Conservation (phyloP, 2,797 vertebrate genomes). For the Pseudotriccus pelzelni region DNA sequence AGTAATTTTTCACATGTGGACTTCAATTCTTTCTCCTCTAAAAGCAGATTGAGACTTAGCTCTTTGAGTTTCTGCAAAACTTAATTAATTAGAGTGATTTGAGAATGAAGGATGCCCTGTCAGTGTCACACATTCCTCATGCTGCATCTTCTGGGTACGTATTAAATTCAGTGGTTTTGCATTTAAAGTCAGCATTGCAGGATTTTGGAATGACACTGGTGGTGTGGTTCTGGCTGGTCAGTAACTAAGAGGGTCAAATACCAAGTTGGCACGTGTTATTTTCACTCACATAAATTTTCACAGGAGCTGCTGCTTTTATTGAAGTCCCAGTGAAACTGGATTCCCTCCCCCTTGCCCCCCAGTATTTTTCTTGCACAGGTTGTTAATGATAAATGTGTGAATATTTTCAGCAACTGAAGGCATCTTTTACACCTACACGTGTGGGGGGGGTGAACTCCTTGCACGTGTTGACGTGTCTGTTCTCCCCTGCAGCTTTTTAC, state of each 20-base stretch:
- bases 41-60: background rate
- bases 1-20: background rate
- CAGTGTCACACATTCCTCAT: background rate
- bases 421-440: background rate
- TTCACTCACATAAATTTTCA: background rate
- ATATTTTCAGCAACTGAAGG: background rate
- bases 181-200: background rate
- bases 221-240: background rate
- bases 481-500: background rate
- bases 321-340: background rate
- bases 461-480: background rate
- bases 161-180: slow-evolving; percentile 15
- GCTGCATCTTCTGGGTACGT: background rate
- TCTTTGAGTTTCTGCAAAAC: slow-evolving; percentile 5
- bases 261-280: background rate
- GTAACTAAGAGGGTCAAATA: slow-evolving; percentile 38
- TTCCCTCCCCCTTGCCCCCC: background rate
- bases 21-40: background rate
- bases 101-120: slow-evolving; percentile 15
- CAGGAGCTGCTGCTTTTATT: background rate
- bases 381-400: background rate
- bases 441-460: background rate
- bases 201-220: background rate
- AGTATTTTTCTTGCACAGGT: background rate
- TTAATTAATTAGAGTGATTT: slow-evolving; percentile 48